Evolutionary conservation across 2,888 invertebrate species (phyloP).

Genomic region (Orthonevra nobilis): DNA sequence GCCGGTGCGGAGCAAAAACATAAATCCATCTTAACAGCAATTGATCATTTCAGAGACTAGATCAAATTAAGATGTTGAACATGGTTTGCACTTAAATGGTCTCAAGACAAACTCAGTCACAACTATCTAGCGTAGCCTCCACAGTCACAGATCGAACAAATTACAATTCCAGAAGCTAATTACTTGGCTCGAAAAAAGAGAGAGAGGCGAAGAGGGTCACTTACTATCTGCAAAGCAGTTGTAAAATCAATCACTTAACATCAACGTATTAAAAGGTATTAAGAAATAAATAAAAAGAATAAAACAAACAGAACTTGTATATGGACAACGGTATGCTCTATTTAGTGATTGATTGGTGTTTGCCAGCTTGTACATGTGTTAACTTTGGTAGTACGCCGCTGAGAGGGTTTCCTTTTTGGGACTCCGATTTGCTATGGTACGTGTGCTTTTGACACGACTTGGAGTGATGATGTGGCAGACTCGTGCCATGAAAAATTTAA

Average conservation of each 20-base stretch:
- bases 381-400: conserved; percentile 28
- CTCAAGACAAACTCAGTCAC: conserved; percentile 47
- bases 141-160: conserved; percentile 36
- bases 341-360: conserved; percentile 4
- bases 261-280: conserved; percentile 16
- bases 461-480: conserved; percentile 35
- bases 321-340: conserved; percentile 7
- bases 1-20: too few species aligned
- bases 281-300: background rate
- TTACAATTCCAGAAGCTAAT: conserved; percentile 68
- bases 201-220: conserved; percentile 14
- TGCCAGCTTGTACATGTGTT: conserved; percentile 23
- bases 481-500: conserved; percentile 59
- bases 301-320: conserved; percentile 19
- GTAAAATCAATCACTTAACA: conserved; percentile 68
- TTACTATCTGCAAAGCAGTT: conserved; percentile 47
- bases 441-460: conserved; percentile 27
- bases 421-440: conserved; percentile 37
- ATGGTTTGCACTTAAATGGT: conserved; percentile 65
- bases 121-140: background rate
- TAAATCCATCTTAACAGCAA: conserved; percentile 23
- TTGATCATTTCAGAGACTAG: conserved; percentile 47
- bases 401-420: conserved; percentile 56
- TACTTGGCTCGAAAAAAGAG: conserved; percentile 21
- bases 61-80: conserved; percentile 69